A percentile compares a stretch with the other conserved stretches of the same genome.
Conservation (phyloP, 2,888 invertebrate genomes). For the Camptogramma bilineatum region DNA sequence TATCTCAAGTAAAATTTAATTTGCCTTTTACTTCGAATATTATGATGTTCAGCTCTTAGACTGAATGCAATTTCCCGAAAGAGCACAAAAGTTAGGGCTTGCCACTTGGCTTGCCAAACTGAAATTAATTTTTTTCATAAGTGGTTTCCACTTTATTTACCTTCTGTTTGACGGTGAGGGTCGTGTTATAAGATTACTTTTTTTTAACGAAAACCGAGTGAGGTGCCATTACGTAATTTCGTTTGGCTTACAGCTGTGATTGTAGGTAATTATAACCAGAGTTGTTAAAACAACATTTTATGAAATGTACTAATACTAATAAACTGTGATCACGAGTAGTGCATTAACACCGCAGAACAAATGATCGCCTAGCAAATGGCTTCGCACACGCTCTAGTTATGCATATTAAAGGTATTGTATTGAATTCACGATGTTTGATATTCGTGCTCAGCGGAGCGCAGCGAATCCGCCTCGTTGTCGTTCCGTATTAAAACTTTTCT, state of each 20-base stretch:
- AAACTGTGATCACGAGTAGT: slow-evolving; percentile 44
- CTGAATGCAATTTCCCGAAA: background rate
- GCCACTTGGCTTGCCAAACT: background rate
- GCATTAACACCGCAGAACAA: slow-evolving; percentile 45
- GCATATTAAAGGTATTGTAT: slow-evolving; percentile 46
- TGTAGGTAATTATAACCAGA: background rate
- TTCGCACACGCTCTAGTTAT: slow-evolving; percentile 40
- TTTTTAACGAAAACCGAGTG: too few relatives aligned
- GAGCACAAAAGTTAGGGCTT: background rate
- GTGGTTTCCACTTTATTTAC: too few relatives aligned
- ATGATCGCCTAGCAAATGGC: slow-evolving; percentile 47
- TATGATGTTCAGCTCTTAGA: background rate
- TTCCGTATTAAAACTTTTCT: slow-evolving; percentile 52
- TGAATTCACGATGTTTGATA: slow-evolving; percentile 50
- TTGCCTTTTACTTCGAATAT: background rate
- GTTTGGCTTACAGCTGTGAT: background rate
- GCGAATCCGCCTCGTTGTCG: slow-evolving; percentile 47
- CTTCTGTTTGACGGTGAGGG: background rate
- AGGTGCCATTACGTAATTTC: too few relatives aligned
- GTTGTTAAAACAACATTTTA: background rate
- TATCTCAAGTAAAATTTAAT: background rate
- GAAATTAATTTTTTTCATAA: background rate
- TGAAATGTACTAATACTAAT: slow-evolving; percentile 29
- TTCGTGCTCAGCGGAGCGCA: slow-evolving; percentile 51
- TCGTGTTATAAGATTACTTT: too few relatives aligned